Evolutionary conservation across 2,797 vertebrate species (phyloP), one percentile per base, ranked within the genome.

Genomic region (Squalus acanthias): DNA sequence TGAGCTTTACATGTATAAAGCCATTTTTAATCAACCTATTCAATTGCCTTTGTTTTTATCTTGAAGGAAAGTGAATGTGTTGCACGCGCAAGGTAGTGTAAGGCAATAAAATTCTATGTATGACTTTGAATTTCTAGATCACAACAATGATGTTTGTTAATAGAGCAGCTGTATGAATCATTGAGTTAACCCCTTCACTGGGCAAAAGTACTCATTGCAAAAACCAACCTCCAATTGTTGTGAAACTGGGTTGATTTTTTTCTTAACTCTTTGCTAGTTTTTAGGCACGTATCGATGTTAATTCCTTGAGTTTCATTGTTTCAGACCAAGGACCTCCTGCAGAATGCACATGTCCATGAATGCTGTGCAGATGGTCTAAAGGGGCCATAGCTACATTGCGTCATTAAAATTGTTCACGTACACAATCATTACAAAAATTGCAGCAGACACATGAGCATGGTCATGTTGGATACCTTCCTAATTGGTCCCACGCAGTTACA

Each of bases 21-120:
- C 60, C 13, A 63, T n/a, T 91, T 91, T 91, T 91, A 63, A 65
- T 91, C 57, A 91, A 91, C 29, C 33, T 91, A 65, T 65, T 91
- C 88, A 65, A 63, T 65, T 91, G 88, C 29, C 33, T 91, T 91
- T 60, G 60, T 91, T 91, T 91, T n/a, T 91, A 91, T 17, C 88
- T 91, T 33, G 13, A 91, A 33, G 88, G 33, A 91, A 63, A 63
- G 88, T n/a, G 15, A 91, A 63, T 63, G 88, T 60, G 82, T 65
- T 91, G 57, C 29, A 5, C 33, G 29, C 20, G 88, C 15, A 63
- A 91, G 29, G 13, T 17, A 91, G 29, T 91, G 33, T 65, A n/a
- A n/a, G 60, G 88, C 57, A 91, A 63, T 15, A 33, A 91, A 12
- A 33, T 63, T 63, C 57, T 63, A 53, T 60, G 29, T 63, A 63